Evolutionary conservation across 2,797 vertebrate species (phyloP).

Genomic region (Acanthurus lineatus): DNA sequence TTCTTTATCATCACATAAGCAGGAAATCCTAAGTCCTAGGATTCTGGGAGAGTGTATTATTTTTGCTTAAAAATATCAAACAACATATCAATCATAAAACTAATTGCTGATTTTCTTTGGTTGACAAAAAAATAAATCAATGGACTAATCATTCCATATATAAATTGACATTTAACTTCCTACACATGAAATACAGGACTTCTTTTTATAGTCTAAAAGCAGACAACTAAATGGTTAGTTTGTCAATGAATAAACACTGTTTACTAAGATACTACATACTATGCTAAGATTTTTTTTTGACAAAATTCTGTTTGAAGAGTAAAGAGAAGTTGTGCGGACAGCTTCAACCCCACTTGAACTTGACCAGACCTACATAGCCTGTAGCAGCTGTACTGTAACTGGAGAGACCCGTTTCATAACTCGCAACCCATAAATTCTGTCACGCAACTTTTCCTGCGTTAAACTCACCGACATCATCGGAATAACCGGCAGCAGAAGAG

Average conservation of each 20-base stretch:
- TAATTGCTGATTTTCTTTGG: neutral
- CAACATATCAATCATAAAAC: neutral
- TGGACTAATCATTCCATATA: no score
- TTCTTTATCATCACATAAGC: no score
- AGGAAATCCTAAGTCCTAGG: no score
- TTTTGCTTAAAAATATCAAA: neutral
- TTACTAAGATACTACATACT: no score
- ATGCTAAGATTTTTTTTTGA: no score
- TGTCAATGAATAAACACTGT: no score
- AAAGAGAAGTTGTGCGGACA: neutral
- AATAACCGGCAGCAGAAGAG: neutral
- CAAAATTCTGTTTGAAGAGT: no score
- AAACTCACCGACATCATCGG: conserved; percentile 67
- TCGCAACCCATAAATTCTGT: neutral
- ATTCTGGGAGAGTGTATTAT: neutral
- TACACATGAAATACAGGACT: no score
- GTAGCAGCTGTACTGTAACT: conserved; percentile 36
- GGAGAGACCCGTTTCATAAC: conserved; percentile 48
- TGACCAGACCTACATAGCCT: neutral
- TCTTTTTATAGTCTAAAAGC: no score
- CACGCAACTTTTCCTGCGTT: neutral
- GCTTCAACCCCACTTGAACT: conserved; percentile 10
- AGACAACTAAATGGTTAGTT: no score
- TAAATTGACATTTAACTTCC: no score
- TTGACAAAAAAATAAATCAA: neutral